Percentiles rank a stretch among this genome's conserved stretches.
These are phyloP conservation scores for Drosophila novamexicana DNA, from an alignment of 1,140 invertebrate species.

Conservation along the genomic window DNA sequence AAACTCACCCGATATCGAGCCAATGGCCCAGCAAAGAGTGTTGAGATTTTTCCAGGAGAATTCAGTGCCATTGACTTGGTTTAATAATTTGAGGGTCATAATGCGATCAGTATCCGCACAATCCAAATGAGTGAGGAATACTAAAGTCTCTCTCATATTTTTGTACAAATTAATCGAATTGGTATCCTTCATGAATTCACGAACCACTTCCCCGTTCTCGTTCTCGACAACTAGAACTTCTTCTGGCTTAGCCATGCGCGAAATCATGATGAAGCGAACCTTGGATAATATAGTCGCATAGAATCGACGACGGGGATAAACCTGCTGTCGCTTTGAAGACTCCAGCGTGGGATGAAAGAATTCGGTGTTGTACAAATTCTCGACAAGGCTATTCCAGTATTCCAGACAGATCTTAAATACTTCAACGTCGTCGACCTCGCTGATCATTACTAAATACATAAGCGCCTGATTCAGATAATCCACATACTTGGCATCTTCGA, in stretches of 20 bases:
- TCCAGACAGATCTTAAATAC: conserved; percentile 99
- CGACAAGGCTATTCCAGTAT: conserved; percentile 98
- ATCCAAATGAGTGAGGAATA: conserved; percentile 99
- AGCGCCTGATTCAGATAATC: conserved; percentile 92
- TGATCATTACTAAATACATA: conserved; percentile 97
- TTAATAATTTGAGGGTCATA: conserved; percentile 99
- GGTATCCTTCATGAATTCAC: conserved; percentile 99
- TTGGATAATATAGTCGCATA: conserved; percentile 93
- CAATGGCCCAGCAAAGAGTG: conserved; percentile 99
- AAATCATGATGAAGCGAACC: conserved; percentile 99
- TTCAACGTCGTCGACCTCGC: conserved; percentile 99
- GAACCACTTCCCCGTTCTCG: conserved; percentile 99
- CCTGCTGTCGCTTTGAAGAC: conserved; percentile 82
- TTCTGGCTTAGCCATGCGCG: conserved; percentile 99
- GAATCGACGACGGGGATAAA: conserved; percentile 87
- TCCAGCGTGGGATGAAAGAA: conserved; percentile 85
- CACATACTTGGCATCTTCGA: conserved; percentile 91
- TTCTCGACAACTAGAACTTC: conserved; percentile 99
- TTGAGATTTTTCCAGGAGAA: conserved; percentile 99
- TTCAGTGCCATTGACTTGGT: conserved; percentile 99
- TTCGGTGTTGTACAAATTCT: conserved; percentile 95
- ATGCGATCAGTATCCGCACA: conserved; percentile 98
- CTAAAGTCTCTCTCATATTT: conserved; percentile 99
- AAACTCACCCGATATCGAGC: conserved; percentile 95
- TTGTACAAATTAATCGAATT: conserved; percentile 99